These are phyloP conservation scores for Aspiorhynchus laticeps DNA, from an alignment of 2,113 vertebrate species.

Conservation along the genomic window DNA sequence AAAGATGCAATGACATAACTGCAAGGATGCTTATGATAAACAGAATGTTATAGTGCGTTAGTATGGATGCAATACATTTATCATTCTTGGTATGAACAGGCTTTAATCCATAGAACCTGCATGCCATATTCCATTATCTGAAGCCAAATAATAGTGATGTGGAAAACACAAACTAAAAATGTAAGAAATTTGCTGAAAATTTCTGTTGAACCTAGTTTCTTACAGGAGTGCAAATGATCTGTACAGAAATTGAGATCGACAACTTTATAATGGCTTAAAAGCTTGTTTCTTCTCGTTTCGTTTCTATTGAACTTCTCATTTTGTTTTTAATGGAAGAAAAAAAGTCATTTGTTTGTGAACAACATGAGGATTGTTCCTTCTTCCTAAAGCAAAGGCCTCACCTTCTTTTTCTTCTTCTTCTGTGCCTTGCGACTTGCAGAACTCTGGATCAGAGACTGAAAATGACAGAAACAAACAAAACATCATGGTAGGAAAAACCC, in stretches of 20 bases:
- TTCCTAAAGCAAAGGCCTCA: constrained; percentile 58
- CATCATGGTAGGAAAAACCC: not conserved
- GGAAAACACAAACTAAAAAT: not conserved
- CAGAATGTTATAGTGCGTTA: not conserved
- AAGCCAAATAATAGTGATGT: not conserved
- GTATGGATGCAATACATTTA: not conserved
- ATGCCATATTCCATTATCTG: not conserved
- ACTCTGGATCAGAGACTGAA: constrained; percentile 92
- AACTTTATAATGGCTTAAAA: too few relatives aligned
- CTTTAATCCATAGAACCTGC: not conserved
- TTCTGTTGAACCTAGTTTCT: not conserved
- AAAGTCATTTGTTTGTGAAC: not conserved
- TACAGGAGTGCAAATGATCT: not conserved
- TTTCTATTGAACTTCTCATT: not conserved
- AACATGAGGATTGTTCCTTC: not conserved
- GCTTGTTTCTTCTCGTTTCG: too few relatives aligned
- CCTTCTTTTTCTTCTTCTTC: constrained; percentile 99
- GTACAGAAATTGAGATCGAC: not conserved
- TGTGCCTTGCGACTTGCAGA: constrained; percentile 96
- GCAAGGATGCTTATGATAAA: not conserved
- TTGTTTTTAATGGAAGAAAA: not conserved
- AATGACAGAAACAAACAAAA: not conserved
- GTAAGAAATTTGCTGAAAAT: not conserved
- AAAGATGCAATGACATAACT: not conserved
- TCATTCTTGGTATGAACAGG: not conserved